These are phyloP conservation scores for Varanus salvator DNA, from an alignment of 2,113 vertebrate species.

Conservation along the genomic window DNA sequence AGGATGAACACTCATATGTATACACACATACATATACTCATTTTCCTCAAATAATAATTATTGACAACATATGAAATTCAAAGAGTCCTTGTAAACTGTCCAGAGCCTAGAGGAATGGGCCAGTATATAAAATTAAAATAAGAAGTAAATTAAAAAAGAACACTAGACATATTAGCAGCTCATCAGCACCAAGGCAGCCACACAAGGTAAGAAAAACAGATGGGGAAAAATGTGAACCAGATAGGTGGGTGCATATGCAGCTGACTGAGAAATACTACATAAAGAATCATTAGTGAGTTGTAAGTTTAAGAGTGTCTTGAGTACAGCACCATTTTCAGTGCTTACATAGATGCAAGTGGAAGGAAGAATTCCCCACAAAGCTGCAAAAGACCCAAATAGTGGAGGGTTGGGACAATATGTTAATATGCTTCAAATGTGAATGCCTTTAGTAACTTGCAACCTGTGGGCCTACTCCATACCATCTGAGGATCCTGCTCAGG, in stretches of 20 bases:
- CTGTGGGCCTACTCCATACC: too few species aligned
- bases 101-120: too few species aligned
- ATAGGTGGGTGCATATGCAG: slow-evolving; percentile 32
- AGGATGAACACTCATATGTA: slow-evolving; percentile 35
- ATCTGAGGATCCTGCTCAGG: too few species aligned
- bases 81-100: background rate
- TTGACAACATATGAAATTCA: slow-evolving; percentile 63
- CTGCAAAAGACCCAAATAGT: background rate
- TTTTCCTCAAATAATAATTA: slow-evolving; percentile 66
- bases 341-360: background rate
- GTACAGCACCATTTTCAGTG: background rate
- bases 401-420: background rate
- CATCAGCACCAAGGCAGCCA: slow-evolving; percentile 63
- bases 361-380: background rate
- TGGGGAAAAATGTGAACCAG: background rate
- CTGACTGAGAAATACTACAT: slow-evolving; percentile 31
- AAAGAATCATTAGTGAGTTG: slow-evolving; percentile 13
- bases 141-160: slow-evolving; percentile 58
- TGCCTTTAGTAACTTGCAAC: too few species aligned
- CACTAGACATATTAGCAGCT: slow-evolving; percentile 72
- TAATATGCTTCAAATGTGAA: background rate
- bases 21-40: slow-evolving; percentile 20
- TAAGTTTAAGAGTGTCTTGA: background rate
- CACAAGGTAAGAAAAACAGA: slow-evolving; percentile 56
- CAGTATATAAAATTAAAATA: too few species aligned